Percentiles rank a stretch among this genome's conserved stretches.
These are phyloP conservation scores for Fulica atra DNA, from an alignment of 2,113 vertebrate genomes.

Conservation along the genomic window DNA sequence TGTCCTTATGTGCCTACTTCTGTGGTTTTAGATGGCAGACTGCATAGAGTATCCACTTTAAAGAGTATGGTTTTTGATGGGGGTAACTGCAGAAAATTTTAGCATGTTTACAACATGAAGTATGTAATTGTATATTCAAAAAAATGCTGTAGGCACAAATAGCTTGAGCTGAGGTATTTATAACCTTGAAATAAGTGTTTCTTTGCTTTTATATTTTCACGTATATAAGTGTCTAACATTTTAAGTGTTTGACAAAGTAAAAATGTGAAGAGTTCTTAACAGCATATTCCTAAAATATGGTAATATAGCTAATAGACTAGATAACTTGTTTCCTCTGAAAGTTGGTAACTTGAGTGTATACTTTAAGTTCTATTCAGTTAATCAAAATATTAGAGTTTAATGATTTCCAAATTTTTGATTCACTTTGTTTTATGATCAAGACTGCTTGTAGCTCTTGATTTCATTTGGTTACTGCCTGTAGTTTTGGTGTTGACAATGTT, in stretches of 20 bases:
- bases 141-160: background rate
- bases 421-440: background rate
- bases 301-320: background rate
- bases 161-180: background rate
- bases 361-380: background rate
- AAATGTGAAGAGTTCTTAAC: background rate
- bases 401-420: background rate
- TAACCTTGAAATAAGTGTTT: background rate
- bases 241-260: background rate
- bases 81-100: background rate
- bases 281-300: background rate
- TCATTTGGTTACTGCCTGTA: background rate
- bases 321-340: background rate
- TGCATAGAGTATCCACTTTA: background rate
- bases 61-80: background rate
- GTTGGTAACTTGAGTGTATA: background rate
- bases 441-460: background rate
- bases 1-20: background rate
- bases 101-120: background rate
- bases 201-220: background rate
- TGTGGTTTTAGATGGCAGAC: background rate
- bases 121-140: background rate
- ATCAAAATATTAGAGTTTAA: background rate
- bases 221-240: background rate
- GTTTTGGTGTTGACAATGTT: background rate